These are phyloP conservation scores for Dryoscopus gambensis DNA, from an alignment of 2,113 vertebrate species.

Conservation along the genomic window DNA sequence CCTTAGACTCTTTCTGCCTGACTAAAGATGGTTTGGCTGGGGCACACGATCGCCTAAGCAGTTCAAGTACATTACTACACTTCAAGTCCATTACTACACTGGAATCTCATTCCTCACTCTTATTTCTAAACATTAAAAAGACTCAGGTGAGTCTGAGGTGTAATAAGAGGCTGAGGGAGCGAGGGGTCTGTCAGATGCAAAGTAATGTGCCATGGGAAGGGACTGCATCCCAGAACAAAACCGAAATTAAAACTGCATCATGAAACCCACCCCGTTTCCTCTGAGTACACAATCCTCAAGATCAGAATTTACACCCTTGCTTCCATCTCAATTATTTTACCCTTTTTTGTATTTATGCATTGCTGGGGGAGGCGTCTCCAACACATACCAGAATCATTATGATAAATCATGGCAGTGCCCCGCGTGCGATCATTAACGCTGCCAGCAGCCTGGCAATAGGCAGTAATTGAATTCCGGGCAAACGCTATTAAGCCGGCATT, in stretches of 20 bases:
- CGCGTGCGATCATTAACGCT: slow-evolving; percentile 33
- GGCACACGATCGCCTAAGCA: too few relatives aligned
- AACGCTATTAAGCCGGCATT: slow-evolving; percentile 1
- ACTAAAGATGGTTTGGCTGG: too few relatives aligned
- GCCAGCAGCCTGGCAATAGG: slow-evolving; percentile 28
- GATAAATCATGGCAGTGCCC: slow-evolving; percentile 63
- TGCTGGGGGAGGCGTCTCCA: background rate
- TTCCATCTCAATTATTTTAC: slow-evolving; percentile 54
- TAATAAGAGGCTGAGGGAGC: slow-evolving; percentile 28
- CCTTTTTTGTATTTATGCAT: background rate
- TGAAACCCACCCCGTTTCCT: slow-evolving; percentile 45
- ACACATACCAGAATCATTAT: slow-evolving; percentile 40
- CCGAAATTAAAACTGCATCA: slow-evolving; percentile 59
- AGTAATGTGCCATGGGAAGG: slow-evolving; percentile 40
- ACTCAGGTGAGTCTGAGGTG: background rate
- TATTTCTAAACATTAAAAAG: slow-evolving; percentile 46
- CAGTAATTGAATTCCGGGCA: slow-evolving; percentile 27
- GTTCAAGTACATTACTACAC: too few relatives aligned
- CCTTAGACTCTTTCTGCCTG: too few relatives aligned
- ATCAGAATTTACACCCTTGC: slow-evolving; percentile 33
- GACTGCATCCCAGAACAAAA: slow-evolving; percentile 36
- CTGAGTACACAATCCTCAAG: slow-evolving; percentile 3
- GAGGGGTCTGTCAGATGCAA: slow-evolving; percentile 19
- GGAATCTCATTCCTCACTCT: background rate
- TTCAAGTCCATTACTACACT: too few relatives aligned